Conservation (phyloP, 2,888 invertebrate species). For the Ligdia adustata region DNA sequence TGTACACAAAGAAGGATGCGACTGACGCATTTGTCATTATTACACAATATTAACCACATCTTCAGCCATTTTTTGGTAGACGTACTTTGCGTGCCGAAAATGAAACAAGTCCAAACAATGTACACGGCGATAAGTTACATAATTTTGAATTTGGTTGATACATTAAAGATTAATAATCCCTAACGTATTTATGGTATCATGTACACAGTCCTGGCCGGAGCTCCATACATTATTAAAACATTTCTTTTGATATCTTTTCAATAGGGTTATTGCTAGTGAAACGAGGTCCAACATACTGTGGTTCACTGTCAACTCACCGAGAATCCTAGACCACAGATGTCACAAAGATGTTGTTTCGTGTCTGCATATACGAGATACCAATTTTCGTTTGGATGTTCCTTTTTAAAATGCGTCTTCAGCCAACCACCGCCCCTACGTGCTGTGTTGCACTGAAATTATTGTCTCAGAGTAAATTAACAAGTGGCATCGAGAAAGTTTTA, state of each 20-base stretch:
- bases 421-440: neutral
- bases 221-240: neutral
- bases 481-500: too few relatives aligned
- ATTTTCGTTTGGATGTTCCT: neutral
- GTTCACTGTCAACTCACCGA: neutral
- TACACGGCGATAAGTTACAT: too few relatives aligned
- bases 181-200: too few relatives aligned
- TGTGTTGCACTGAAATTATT: neutral
- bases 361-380: neutral
- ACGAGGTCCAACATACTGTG: neutral
- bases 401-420: neutral
- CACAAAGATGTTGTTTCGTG: conserved; percentile 1
- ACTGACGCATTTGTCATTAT: too few relatives aligned
- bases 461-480: too few relatives aligned
- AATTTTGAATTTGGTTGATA: too few relatives aligned
- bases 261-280: neutral
- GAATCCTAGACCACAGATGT: neutral
- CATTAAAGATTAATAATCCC: too few relatives aligned
- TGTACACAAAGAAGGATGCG: too few relatives aligned
- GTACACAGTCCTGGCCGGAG: neutral
- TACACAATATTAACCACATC: too few relatives aligned
- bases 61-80: too few relatives aligned
- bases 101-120: too few relatives aligned
- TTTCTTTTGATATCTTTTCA: neutral
- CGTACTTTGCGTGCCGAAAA: too few relatives aligned